A percentile compares a stretch with the other conserved stretches of the same genome.
Conservation (phyloP, 1,140 invertebrate species). For the Drosophila repleta region DNA sequence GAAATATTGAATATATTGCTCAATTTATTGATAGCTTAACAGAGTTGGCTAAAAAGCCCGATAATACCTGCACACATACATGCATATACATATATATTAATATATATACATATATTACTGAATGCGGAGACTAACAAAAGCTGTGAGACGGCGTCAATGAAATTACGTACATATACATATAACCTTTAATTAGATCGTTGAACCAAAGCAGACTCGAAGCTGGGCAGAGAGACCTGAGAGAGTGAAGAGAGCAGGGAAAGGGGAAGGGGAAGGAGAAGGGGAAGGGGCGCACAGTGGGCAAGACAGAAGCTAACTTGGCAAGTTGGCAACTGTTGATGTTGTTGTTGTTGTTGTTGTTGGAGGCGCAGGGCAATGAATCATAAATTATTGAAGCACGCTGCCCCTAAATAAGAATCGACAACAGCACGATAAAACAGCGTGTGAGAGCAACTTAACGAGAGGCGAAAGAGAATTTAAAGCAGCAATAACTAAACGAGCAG, state of each 20-base stretch:
- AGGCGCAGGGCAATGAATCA: slow-evolving; percentile 61
- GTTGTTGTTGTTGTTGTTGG: slow-evolving; percentile 28
- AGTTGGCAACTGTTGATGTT: slow-evolving; percentile 49
- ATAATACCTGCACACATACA: not conserved
- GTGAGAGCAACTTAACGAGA: slow-evolving; percentile 23
- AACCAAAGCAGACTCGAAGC: slow-evolving; percentile 51
- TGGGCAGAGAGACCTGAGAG: slow-evolving; percentile 2
- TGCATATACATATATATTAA: not conserved
- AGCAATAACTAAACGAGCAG: not conserved
- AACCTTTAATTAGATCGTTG: slow-evolving; percentile 83
- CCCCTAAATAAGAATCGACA: slow-evolving; percentile 34
- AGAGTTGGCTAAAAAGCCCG: too few relatives aligned
- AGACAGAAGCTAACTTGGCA: slow-evolving; percentile 28
- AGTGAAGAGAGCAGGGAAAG: not conserved
- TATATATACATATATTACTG: not conserved
- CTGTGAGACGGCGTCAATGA: slow-evolving; percentile 39
- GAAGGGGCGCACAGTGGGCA: not conserved
- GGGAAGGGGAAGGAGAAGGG: slow-evolving; percentile 1
- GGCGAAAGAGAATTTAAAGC: not conserved
- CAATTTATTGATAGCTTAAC: too few relatives aligned
- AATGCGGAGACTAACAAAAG: slow-evolving; percentile 35
- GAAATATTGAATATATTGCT: too few relatives aligned
- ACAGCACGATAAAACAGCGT: slow-evolving; percentile 21
- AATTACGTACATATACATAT: slow-evolving; percentile 67
- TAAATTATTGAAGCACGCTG: slow-evolving; percentile 53